Conservation (phyloP, 1,140 invertebrate species). For the Zaprionus lachaisei region DNA sequence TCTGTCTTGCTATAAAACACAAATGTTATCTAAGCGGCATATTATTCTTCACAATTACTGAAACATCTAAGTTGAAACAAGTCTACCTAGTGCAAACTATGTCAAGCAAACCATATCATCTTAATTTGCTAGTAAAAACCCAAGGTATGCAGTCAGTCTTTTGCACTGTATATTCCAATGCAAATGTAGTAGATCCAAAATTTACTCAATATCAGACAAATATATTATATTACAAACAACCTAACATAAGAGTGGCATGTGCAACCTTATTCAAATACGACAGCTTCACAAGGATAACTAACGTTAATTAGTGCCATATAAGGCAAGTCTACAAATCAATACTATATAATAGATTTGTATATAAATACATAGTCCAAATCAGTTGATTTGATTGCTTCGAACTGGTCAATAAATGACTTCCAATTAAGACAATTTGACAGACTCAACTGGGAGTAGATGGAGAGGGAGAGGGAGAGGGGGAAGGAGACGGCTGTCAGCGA, state of each 20-base stretch:
- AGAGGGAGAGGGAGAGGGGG: neutral
- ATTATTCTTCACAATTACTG: no score
- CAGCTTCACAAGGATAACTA: neutral
- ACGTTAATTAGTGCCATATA: neutral
- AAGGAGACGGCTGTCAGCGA: conserved; percentile 55
- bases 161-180: no score
- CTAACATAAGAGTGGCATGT: neutral
- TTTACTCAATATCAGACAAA: no score
- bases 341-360: conserved; percentile 11
- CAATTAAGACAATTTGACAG: conserved; percentile 81
- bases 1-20: no score
- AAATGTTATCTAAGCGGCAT: no score
- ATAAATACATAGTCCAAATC: conserved; percentile 24
- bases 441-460: conserved; percentile 34
- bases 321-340: neutral
- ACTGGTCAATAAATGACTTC: conserved; percentile 74
- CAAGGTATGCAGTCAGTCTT: no score
- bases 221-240: no score
- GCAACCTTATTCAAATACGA: conserved; percentile 1
- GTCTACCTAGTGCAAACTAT: no score
- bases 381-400: conserved; percentile 72
- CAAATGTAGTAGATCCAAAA: no score
- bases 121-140: no score
- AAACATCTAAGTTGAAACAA: no score
- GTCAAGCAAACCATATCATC: no score